Evolutionary conservation across 2,888 invertebrate species (phyloP), one percentile per base, ranked within the genome.

Genomic region (Diaphora mendica): DNA sequence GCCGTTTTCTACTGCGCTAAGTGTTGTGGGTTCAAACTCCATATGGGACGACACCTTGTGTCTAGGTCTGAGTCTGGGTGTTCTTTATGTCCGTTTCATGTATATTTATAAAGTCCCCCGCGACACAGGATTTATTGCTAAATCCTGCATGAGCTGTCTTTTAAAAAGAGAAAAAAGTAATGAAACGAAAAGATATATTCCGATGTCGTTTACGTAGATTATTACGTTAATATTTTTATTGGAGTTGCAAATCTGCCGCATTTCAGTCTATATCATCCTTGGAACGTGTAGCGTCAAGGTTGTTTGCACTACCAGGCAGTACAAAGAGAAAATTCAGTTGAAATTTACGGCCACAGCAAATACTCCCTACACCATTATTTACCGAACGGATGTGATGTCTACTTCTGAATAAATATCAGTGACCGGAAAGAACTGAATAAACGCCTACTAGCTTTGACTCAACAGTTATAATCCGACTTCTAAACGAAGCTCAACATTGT

Each of bases 311-410:
- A 85, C 82, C 87, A 91, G 89, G 90, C 88, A 88, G 91, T 92
- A 91, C 92, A 93, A 94, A 94, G 93, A 91, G 93, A 91, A 90
- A 93, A 92, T 88, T 91, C 89, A 94, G 91, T 94, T 94, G 93
- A 94, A 93, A 91, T 90, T 91, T 87, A 90, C 93, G 92, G 93
- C 92, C 91, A 91, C 87, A 76, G 94, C 90, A 93, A 94, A 95
- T 91, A 94, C 91, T 91, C 89, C 91, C 93, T 92, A 90, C 91
- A 93, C 93, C 91, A 91, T 91, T 95, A 93, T 94, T 95, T 94
- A 91, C 92, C 77, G 86, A 89, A 86, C 87, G 91, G 91, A 91
- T 91, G 89, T 91, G 91, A 91, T 91, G 91, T 88, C 87, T 88
- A 85, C 87, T 86, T 84, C 86, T 87, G 78, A 86, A 85, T 81